These are phyloP conservation scores for Columbina picui DNA, from an alignment of 2,113 vertebrate genomes.

Conservation along the genomic window DNA sequence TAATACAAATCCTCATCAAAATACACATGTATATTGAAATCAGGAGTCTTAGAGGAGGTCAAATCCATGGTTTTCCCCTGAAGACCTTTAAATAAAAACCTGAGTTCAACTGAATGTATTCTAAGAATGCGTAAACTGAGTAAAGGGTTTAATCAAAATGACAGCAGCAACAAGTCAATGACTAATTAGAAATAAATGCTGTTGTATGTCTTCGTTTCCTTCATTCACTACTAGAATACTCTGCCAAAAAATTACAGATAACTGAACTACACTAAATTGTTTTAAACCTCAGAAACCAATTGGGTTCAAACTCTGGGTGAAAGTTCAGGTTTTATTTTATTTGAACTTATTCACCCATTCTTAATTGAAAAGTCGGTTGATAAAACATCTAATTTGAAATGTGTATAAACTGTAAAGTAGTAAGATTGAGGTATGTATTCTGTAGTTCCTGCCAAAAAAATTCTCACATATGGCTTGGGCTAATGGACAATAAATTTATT, in stretches of 20 bases:
- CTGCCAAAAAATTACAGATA: slow-evolving; percentile 26
- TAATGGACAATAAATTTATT: slow-evolving; percentile 51
- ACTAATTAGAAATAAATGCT: not conserved
- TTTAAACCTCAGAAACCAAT: slow-evolving; percentile 18
- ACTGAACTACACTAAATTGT: slow-evolving; percentile 4
- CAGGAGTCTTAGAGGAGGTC: not conserved
- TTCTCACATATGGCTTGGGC: not conserved
- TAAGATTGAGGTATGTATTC: slow-evolving; percentile 1
- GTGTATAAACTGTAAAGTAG: slow-evolving; percentile 35
- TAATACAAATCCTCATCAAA: not conserved
- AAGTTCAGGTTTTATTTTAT: slow-evolving; percentile 48
- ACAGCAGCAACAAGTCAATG: not conserved
- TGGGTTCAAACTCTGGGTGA: slow-evolving; percentile 1
- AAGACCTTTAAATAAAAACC: not conserved
- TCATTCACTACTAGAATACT: slow-evolving; percentile 26
- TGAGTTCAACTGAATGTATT: not conserved
- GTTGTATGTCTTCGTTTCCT: not conserved
- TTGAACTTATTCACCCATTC: slow-evolving; percentile 13
- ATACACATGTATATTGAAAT: not conserved
- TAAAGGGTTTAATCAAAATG: not conserved
- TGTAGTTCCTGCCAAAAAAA: slow-evolving; percentile 2
- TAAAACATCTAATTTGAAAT: slow-evolving; percentile 49
- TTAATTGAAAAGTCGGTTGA: slow-evolving; percentile 50
- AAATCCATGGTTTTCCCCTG: not conserved
- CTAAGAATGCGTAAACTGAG: not conserved